Base-by-base conservation (phyloP, 37 sponge, comb jelly and placozoan species). In the Aplysina aerophoba region DNA sequence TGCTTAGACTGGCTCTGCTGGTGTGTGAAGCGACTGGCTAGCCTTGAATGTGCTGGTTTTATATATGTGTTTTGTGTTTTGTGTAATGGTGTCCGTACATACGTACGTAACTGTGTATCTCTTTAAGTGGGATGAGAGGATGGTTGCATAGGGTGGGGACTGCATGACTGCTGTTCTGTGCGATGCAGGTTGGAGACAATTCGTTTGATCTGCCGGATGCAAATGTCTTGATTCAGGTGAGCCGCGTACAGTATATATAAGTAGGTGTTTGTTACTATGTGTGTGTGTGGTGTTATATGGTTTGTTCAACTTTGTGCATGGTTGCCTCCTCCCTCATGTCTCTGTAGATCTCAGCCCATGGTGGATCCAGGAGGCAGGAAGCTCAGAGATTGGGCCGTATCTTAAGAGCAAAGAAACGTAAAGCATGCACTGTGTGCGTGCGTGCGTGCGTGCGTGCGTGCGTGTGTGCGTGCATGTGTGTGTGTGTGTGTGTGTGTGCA, bases 171-270 rank as follows among this genome's bases (percentile, higher is more conserved):
- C 24, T 25, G 22, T 54, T 82, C 57, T 79, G 37, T 62, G 68
- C 25, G 41, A 35, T 73, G 1, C 78, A 97, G 97, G 98, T 98
- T 53, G 99, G 99, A 0, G 99, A 98, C 88, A 98, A 98, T 87
- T 98, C 99, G 0, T 96, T 98, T 91, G 99, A 98, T 85, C 85
- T 98, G 14, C 99, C 99, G 0, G 99, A 98, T 82, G 99, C 99
- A 28, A 98, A 98, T 87, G 99, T 98, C 21, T 83, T 98, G 78
- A 98, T 98, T 35, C 98, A 91, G 81, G 88, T 88, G 38, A 66
- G 82, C 11, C 4, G n/a, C 19, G 13, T 73, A 2, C 37, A 12
- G 37, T 73, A 11, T 21, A 4, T 34, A 12, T 39, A 68, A 22
- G 50, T 8, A 44, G 3, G 50, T 44, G 50, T 3, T 44, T 44